Evolutionary conservation across 2,888 invertebrate genomes (phyloP).

Genomic region (Chouioia cunea): DNA sequence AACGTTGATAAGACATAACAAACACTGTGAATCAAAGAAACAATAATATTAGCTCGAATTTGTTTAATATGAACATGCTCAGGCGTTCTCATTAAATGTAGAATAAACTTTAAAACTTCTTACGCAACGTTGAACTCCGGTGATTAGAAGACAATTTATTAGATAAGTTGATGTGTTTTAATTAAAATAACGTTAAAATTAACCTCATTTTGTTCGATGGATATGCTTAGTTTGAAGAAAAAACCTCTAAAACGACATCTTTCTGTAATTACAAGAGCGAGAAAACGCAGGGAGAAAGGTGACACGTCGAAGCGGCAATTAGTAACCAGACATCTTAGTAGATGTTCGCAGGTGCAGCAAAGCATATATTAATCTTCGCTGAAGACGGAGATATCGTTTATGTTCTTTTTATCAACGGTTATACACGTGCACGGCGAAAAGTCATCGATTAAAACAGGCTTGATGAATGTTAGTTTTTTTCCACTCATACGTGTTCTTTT

Average conservation of each 20-base stretch:
- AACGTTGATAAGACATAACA: conserved; percentile 2
- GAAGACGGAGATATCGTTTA: neutral
- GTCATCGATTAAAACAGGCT: conserved; percentile 39
- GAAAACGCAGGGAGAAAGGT: neutral
- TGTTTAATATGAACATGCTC: neutral
- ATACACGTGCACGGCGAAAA: conserved; percentile 18
- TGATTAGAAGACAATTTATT: too few relatives aligned
- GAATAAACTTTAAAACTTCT: too few relatives aligned
- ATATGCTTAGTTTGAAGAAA: neutral
- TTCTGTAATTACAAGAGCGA: conserved; percentile 26
- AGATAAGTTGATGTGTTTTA: too few relatives aligned
- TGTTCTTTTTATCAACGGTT: conserved; percentile 3
- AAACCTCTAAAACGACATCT: conserved; percentile 30
- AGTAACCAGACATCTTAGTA: conserved; percentile 60
- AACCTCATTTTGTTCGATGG: too few relatives aligned
- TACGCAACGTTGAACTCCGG: too few relatives aligned
- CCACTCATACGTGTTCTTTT: conserved; percentile 2
- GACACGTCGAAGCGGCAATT: conserved; percentile 53
- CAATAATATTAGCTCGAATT: neutral
- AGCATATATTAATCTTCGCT: conserved; percentile 37
- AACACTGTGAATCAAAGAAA: neutral
- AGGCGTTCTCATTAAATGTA: neutral
- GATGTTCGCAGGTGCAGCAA: conserved; percentile 44
- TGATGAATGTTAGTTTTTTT: conserved; percentile 38
- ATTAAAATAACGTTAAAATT: too few relatives aligned